Evolutionary conservation across 1,140 invertebrate genomes (phyloP).

Genomic region (Hylyphantes graminicola): DNA sequence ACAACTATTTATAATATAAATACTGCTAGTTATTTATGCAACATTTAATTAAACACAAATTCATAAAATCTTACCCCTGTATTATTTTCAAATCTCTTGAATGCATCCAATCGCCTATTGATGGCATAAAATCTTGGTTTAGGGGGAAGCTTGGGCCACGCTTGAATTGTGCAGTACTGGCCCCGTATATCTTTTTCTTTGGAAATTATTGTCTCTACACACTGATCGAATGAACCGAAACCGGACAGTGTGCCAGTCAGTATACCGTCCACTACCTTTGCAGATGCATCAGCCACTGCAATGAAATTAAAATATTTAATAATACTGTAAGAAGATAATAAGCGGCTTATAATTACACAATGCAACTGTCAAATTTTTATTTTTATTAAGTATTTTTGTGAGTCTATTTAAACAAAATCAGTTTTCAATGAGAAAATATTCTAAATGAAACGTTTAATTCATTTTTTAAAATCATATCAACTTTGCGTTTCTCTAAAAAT

Average conservation of each 20-base stretch:
- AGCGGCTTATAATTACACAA: too few relatives aligned
- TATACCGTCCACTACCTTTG: constrained; percentile 49
- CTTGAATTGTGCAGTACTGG: constrained; percentile 42
- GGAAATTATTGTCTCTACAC: constrained; percentile 41
- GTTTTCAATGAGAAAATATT: not conserved
- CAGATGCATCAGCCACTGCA: constrained; percentile 61
- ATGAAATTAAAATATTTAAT: not conserved
- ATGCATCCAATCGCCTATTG: constrained; percentile 39
- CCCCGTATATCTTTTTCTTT: not conserved
- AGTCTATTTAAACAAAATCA: not conserved
- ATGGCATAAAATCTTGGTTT: constrained; percentile 44
- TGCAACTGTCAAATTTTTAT: not conserved
- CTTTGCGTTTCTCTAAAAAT: too few relatives aligned
- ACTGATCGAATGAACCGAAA: constrained; percentile 62
- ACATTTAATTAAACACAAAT: too few relatives aligned
- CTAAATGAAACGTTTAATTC: not conserved
- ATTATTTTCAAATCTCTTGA: constrained; percentile 42
- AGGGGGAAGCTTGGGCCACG: constrained; percentile 15
- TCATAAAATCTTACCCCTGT: constrained; percentile 26
- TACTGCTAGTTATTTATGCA: too few relatives aligned
- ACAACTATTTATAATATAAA: too few relatives aligned
- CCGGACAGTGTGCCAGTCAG: constrained; percentile 55
- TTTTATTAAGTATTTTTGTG: not conserved
- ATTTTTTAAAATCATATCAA: not conserved
- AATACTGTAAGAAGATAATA: not conserved